phyloP scores from a whole-genome alignment of 2,797 vertebrate genomes.

The Ctenopoma multispine region DNA sequence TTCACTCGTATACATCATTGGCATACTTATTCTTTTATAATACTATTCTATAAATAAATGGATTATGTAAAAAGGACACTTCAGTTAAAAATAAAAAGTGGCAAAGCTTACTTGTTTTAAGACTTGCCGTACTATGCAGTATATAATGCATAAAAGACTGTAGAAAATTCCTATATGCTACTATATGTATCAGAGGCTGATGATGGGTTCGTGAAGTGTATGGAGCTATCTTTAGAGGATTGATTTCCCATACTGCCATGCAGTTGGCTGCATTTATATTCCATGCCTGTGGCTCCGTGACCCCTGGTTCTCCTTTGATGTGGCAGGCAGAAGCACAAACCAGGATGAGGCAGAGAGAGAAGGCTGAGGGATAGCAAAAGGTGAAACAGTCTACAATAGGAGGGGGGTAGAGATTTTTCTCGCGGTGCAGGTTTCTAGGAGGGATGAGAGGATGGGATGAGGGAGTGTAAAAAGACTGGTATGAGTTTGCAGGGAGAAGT shows the following conservation, averaged over 20 bases:
- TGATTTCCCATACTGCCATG: conserved; percentile 90
- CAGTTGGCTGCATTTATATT: conserved; percentile 95
- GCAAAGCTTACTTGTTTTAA: conserved; percentile 27
- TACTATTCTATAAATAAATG: not conserved
- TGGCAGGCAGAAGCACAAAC: conserved; percentile 92
- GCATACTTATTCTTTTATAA: not conserved
- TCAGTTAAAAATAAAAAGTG: conserved; percentile 11
- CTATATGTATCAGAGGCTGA: conserved; percentile 79
- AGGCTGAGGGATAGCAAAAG: conserved; percentile 85
- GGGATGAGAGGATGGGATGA: conserved; percentile 82
- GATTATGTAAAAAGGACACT: not conserved
- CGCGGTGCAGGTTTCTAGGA: conserved; percentile 77
- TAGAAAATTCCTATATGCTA: conserved; percentile 71
- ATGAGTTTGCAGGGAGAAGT: conserved; percentile 84
- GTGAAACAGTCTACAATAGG: conserved; percentile 81
- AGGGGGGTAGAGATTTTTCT: conserved; percentile 75
- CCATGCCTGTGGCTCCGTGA: conserved; percentile 92
- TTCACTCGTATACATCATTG: not conserved
- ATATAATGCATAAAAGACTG: conserved; percentile 56
- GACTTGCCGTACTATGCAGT: conserved; percentile 32
- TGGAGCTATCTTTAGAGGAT: conserved; percentile 88
- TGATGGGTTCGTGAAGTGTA: conserved; percentile 84
- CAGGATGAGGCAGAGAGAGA: conserved; percentile 81
- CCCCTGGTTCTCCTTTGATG: conserved; percentile 99
- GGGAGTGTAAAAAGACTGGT: conserved; percentile 65